phyloP scores from a whole-genome alignment of 1,140 invertebrate genomes.

The Bombyx mori region ASM3026992v2 NC_085132.1:11509001-11509500 shows the following conservation, averaged over 20 bases:
- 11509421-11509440: slow-evolving; percentile 86
- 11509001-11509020: too few relatives aligned
- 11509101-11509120: too few relatives aligned
- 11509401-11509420: slow-evolving; percentile 90
- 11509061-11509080: too few relatives aligned
- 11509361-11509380: slow-evolving; percentile 91
- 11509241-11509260: too few relatives aligned
- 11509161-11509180: background rate
- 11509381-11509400: slow-evolving; percentile 86
- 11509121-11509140: too few relatives aligned
- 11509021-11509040: too few relatives aligned
- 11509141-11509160: too few relatives aligned
- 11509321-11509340: slow-evolving; percentile 78
- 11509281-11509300: background rate
- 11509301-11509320: slow-evolving; percentile 49
- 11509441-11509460: slow-evolving; percentile 90
- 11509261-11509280: background rate
- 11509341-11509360: slow-evolving; percentile 89
- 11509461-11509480: slow-evolving; percentile 87
- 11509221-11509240: too few relatives aligned
- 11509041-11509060: too few relatives aligned
- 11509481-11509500: slow-evolving; percentile 86
- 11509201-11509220: background rate
- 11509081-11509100: too few relatives aligned
- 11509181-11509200: background rate